Percentiles rank a stretch among this genome's conserved stretches.
Evolutionary conservation across 2,113 vertebrate genomes (phyloP).

Genomic region (Atlantisia rogersi): DNA sequence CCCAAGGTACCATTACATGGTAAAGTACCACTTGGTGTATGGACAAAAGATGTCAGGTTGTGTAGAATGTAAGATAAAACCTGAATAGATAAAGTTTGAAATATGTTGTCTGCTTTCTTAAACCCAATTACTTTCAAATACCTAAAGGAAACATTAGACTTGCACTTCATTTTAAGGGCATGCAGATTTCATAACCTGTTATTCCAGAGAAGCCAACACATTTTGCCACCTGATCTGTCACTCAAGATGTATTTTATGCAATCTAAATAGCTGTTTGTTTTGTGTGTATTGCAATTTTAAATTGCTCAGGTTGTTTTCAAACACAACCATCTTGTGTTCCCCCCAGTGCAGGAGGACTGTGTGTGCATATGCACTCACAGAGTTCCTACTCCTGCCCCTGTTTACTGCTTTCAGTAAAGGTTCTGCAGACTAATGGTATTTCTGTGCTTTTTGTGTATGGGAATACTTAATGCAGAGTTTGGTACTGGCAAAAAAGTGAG

Average conservation of each 20-base stretch:
- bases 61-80: background rate
- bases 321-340: background rate
- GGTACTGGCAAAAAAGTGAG: background rate
- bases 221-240: background rate
- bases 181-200: background rate
- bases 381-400: background rate
- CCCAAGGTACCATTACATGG: background rate
- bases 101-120: background rate
- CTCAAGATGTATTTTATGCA: background rate
- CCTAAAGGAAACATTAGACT: background rate
- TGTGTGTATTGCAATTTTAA: background rate
- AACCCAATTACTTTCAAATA: background rate
- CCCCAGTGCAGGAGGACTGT: background rate
- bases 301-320: background rate
- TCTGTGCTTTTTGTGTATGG: background rate
- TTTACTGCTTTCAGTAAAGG: background rate
- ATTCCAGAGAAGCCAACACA: background rate
- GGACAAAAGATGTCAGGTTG: background rate
- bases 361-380: rapidly evolving
- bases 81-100: background rate
- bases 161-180: background rate
- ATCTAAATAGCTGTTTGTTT: background rate
- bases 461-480: background rate
- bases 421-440: background rate
- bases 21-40: background rate